Percentiles rank a stretch among this genome's conserved stretches.
These are phyloP conservation scores for Hucho hucho DNA, from an alignment of 2,113 vertebrate genomes.

Conservation along the genomic window DNA sequence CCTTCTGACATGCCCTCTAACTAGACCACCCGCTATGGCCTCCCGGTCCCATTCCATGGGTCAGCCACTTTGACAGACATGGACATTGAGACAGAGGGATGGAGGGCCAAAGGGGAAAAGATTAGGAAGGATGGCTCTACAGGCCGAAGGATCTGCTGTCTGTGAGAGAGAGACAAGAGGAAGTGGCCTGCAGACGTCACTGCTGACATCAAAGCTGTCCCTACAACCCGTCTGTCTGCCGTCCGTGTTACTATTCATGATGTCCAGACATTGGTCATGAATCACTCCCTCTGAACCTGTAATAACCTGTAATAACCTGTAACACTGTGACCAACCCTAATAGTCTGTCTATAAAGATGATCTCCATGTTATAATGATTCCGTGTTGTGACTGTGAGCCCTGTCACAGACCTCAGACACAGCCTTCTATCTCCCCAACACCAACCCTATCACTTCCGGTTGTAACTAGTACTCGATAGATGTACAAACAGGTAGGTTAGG, in stretches of 20 bases:
- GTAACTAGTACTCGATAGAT: no score
- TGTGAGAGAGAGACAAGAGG: constrained; percentile 29
- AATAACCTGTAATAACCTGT: neutral
- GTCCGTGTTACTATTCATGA: neutral
- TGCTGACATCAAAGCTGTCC: constrained; percentile 37
- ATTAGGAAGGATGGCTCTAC: neutral
- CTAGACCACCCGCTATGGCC: neutral
- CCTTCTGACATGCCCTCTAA: neutral
- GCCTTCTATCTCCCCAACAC: no score
- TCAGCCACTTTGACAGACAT: no score
- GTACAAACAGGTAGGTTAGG: no score
- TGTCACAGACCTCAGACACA: neutral
- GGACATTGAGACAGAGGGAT: no score
- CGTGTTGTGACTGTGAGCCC: neutral
- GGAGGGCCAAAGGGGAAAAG: neutral
- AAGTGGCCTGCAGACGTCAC: constrained; percentile 23
- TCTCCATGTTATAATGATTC: no score
- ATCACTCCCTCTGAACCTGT: neutral
- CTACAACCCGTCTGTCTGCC: neutral
- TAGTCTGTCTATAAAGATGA: no score
- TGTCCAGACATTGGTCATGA: neutral
- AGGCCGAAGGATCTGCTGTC: neutral
- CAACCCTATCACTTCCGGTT: no score
- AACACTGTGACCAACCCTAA: neutral
- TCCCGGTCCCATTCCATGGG: no score